Evolutionary conservation across 1,140 invertebrate species (phyloP), one percentile per base, ranked within the genome.

Genomic region (Prorops nasuta): DNA sequence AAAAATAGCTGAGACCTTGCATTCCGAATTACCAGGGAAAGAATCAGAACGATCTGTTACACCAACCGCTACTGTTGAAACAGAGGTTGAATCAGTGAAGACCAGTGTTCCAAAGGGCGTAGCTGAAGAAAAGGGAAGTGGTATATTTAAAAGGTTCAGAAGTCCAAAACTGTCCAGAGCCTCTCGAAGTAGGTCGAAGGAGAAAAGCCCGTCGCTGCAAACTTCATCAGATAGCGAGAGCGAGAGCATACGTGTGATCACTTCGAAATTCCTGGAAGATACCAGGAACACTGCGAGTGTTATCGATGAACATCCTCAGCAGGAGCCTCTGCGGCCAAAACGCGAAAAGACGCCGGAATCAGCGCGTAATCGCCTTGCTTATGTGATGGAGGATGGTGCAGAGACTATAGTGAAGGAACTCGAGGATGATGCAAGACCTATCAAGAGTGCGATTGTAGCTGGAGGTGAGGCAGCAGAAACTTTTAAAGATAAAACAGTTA

Each of bases 121-220:
- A 32, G 58, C 64, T 20, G 66, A 61, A 22, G 65, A 71, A 22
- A 72, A 60, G 42, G 31, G 51, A 1, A 39, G 44, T 10, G 48
- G 60, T 4, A 63, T 76, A 9, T 71, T 75, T 12, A 59, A 65
- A 12, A 73, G 66, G 19, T 75, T 76, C 9, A 67, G 51, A 42
- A 73, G 70, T 49, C 72, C 74, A 0, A 77, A 67, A 56, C 39
- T 64, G 12, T 54, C 54, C 14, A 50, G 42, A 3, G 64, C 62
- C n/a, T 71, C 64, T n/a, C 51, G 61, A 12, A 64, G 51, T 39
- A 63, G 51, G 20, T 71, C 67, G 1, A 53, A 50, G 3, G 69
- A 74, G n/a, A 58, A 61, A 38, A 66, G 48, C 12, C 40, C 50
- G 0, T 56, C 66, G 0, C 66, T 60, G 34, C 70, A 74, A 4